Evolutionary conservation across 1,140 invertebrate genomes (phyloP), one percentile per base, ranked within the genome.

Genomic region (Diabrotica virgifera): DNA sequence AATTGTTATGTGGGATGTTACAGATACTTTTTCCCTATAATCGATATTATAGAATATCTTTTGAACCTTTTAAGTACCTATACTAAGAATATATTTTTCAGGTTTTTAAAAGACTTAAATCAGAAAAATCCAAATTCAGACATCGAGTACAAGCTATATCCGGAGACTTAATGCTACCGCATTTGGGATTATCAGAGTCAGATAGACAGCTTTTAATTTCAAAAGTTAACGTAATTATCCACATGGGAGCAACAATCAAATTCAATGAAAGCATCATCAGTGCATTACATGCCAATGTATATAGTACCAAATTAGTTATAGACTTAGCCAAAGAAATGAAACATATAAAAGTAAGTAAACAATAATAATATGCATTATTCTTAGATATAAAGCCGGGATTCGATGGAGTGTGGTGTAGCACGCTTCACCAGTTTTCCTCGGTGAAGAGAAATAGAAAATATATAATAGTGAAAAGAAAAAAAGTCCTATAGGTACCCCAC

Each of bases 181-280:
- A 82, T 35, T 73, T 92, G 52, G 91, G 89, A 35, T 78, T 93
- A 11, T 81, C 75, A 53, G 72, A 81, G 11, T 69, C 76, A 6
- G 86, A 90, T 77, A 71, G 80, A 52, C 63, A 81, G 37, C 72
- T 81, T 6, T 73, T 94, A 0, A 76, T 78, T 11, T 77, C 84
- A 8, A 80, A 85, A 57, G 84, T 92, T 10, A 76, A 86, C 66
- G 81, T 94, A 57, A 86, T 96, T n/a, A 92, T 96, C 77, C 93
- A 96, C 74, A 87, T 85, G 6, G 94, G 94, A 3, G 94, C 94
- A 0, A 94, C 91, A 13, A 85, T 96, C 9, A 87, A 89, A 73
- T 96, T 96, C 78, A 89, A 94, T 77, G 93, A 94, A 77, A 84
- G 85, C 53, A 77, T 96, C 12, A 85, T 86, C 73, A 60, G 72